These are phyloP conservation scores for Clistopyga incitator DNA, from an alignment of 2,888 invertebrate species.

Conservation along the genomic window DNA sequence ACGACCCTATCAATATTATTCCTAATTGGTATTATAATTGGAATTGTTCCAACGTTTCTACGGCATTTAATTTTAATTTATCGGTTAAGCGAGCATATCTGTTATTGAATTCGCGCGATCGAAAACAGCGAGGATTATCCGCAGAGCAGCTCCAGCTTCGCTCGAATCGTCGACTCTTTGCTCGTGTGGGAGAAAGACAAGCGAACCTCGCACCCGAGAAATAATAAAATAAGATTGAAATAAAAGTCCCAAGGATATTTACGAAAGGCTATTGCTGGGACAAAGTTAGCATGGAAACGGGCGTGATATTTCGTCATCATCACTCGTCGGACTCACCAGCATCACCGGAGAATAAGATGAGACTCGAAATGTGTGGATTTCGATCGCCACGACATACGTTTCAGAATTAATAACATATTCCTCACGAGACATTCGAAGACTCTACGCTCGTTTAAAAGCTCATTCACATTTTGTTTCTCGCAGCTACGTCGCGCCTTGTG, in stretches of 20 bases:
- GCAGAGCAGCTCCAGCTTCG: slow-evolving; percentile 31
- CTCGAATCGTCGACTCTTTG: not conserved
- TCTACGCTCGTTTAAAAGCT: not conserved
- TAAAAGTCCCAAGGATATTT: slow-evolving; percentile 62
- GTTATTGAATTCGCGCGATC: slow-evolving; percentile 60
- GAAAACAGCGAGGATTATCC: slow-evolving; percentile 26
- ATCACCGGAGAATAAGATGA: slow-evolving; percentile 19
- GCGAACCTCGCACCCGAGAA: not conserved
- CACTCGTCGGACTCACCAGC: slow-evolving; percentile 5
- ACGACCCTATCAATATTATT: slow-evolving; percentile 55
- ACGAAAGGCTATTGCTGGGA: slow-evolving; percentile 40
- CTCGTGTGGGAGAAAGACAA: slow-evolving; percentile 18
- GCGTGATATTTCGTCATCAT: slow-evolving; percentile 60
- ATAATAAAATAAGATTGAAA: slow-evolving; percentile 48
- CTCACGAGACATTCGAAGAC: slow-evolving; percentile 22
- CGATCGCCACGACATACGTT: slow-evolving; percentile 1
- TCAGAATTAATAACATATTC: slow-evolving; percentile 32
- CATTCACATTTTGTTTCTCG: slow-evolving; percentile 16
- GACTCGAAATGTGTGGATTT: slow-evolving; percentile 14
- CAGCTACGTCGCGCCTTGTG: not conserved
- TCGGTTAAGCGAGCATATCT: slow-evolving; percentile 61
- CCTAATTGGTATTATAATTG: slow-evolving; percentile 66
- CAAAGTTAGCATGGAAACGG: slow-evolving; percentile 33
- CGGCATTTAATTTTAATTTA: slow-evolving; percentile 47
- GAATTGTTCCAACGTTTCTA: slow-evolving; percentile 56